Evolutionary conservation across 2,113 vertebrate species (phyloP), one percentile per base, ranked within the genome.

Genomic region (Cairina moschata): DNA sequence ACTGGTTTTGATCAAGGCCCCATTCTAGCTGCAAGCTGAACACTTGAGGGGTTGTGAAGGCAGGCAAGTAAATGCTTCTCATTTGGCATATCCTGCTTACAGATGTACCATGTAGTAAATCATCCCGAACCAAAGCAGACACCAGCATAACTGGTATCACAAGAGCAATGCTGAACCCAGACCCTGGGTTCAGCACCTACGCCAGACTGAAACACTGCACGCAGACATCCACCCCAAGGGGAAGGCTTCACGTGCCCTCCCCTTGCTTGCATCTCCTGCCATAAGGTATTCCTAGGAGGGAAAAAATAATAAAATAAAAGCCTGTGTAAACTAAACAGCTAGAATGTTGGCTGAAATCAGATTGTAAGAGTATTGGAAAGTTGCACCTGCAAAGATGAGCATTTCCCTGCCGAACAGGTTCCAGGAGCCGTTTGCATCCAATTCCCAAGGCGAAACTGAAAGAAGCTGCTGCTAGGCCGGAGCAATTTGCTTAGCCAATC

Each of bases 391-490:
- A 75, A 72, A 56, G 50, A 76, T 36, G 54, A 85, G 50, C 15
- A 59, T 34, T 90, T 90, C 78, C 72, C 59, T 32, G n/a, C 44
- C 91, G 74, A 94, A 89, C 54, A 28, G 32, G 82, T 73, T 94
- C 82, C 93, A 94, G 90, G 62, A 91, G 68, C 75, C 74, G n/a
- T 72, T 83, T 90, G 77, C 55, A 83, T 55, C 40, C 82, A 67
- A 74, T 91, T 91, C 91, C 71, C 4, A 0, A 52, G 79, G 76
- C 25, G 50, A 91, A 88, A 88, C 65, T 20, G 55, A 91, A 88
- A 88, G 59, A 77, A 88, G 90, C 68, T 77, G 82, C 59, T 86
- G 46, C 73, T 78, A 75, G 63, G 85, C 75, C 63, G 63, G 36
- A 91, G 68, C 52, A 74, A 80, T 77, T 67, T 52, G 40, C 46